Base-by-base conservation (phyloP, 2,888 invertebrate genomes). In the Pyrrhosoma nymphula region DNA sequence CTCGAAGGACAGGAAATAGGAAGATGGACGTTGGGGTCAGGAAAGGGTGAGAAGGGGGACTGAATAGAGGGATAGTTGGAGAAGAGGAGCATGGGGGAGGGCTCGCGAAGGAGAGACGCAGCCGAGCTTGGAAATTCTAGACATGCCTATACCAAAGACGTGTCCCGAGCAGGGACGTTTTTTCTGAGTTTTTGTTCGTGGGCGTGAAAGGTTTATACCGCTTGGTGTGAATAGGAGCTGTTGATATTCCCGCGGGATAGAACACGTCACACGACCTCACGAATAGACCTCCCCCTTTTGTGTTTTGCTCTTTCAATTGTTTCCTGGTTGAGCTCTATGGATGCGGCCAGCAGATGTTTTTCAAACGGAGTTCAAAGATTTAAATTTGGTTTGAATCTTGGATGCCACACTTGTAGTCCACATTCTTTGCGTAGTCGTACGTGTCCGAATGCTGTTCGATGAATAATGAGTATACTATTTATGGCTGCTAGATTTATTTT, bases 201-300 rank as follows among this genome's bases (percentile, higher is more conserved):
- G 69, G 93, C 69, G 93, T 93, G 47, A 93, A 93, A 69, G 93
- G 93, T 93, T 93, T 69, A 93, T 35, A 69, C 0, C n/a, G 26
- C n/a, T n/a, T 82, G 30, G 82, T 82, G 35, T 82, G 82, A 82
- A 82, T 82, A 16, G 35, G 30, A 82, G 82, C 35, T 35, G 30
- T 82, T 82, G 35, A 82, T 82, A 82, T 82, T 82, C 82, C 30
- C 18, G 8, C 30, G 30, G 35, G 30, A 35, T 82, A 35, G 30
- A 18, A 35, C 82, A 82, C 82, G 82, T 82, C 82, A 30, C 30
- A n/a, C 14, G 2, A 82, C 82, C 82, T 18, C 82, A 82, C 82
- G 82, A 82, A 35, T 35, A 82, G 35, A 35, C 30, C 14, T n/a
- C n/a, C n/a, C 30, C 35, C 35, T 35, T 82, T 82, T 82, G 82